A percentile compares a stretch with the other conserved stretches of the same genome.
Conservation (phyloP, 2,113 vertebrate species). For the Rhadina sibilatrix region DNA sequence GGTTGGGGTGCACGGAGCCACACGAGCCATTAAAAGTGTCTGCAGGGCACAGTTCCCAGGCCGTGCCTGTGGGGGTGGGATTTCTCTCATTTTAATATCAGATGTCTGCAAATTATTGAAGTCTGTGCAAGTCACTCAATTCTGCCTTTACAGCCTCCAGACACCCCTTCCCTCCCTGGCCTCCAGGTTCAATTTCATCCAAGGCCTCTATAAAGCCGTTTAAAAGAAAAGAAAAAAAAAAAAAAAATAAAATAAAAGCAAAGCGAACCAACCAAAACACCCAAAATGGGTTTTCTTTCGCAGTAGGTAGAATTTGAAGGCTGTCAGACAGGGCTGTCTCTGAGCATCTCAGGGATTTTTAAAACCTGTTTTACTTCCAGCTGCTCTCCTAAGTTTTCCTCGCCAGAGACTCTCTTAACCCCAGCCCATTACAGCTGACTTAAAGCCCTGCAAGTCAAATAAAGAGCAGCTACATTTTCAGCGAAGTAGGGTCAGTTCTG, state of each 20-base stretch:
- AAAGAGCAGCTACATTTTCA: conserved; percentile 15
- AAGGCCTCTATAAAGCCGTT: not conserved
- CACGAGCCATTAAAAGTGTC: not conserved
- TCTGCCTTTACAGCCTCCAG: conserved; percentile 2
- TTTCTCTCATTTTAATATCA: conserved; percentile 55
- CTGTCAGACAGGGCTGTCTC: not conserved
- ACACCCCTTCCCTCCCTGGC: not conserved
- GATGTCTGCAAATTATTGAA: conserved; percentile 55
- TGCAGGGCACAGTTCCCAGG: conserved; percentile 32
- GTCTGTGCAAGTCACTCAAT: not conserved
- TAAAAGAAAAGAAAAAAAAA: not conserved
- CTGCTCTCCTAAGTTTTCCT: not conserved
- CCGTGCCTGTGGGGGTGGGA: not conserved
- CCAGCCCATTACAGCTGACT: not conserved
- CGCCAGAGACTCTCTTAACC: conserved; percentile 1
- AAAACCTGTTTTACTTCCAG: not conserved
- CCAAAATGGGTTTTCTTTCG: not conserved
- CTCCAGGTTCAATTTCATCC: not conserved
- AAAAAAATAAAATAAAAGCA: not conserved
- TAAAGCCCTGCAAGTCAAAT: not conserved
- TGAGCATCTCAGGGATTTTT: not conserved
- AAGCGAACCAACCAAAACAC: not conserved
- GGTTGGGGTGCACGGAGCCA: not conserved
- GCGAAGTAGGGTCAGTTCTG: not conserved
- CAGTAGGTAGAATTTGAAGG: not conserved